Evolutionary conservation across 2,888 invertebrate genomes (phyloP).

Genomic region (Brenthis hecate): DNA sequence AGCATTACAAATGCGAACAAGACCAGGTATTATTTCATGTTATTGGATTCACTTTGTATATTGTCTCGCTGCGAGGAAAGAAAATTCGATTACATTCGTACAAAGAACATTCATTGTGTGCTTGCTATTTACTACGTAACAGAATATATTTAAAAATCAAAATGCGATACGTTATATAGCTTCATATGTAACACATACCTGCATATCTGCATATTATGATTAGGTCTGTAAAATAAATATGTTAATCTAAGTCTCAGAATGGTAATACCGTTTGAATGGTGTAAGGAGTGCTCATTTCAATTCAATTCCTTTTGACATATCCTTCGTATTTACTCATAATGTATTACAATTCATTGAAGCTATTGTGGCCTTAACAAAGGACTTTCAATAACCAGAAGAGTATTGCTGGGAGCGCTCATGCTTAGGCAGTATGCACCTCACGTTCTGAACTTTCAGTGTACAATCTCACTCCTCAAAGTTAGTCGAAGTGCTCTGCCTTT

Average conservation of each 20-base stretch:
- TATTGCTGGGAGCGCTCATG: conserved; percentile 12
- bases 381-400: conserved; percentile 24
- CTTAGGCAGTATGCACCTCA: conserved; percentile 23
- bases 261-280: background rate
- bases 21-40: conserved; percentile 3
- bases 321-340: conserved; percentile 9
- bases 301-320: conserved; percentile 2
- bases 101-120: background rate
- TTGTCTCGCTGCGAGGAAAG: conserved; percentile 4
- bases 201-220: too few species aligned
- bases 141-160: background rate
- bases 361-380: conserved; percentile 24
- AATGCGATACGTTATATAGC: background rate
- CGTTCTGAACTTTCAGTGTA: conserved; percentile 29
- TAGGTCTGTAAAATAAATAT: too few species aligned
- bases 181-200: background rate
- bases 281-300: background rate
- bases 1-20: conserved; percentile 5
- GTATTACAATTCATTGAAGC: conserved; percentile 18
- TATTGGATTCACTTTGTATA: conserved; percentile 18
- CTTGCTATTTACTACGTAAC: background rate
- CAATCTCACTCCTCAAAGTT: conserved; percentile 26
- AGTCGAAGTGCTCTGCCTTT: conserved; percentile 15
- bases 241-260: background rate
- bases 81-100: conserved; percentile 12